A percentile compares a stretch with the other conserved stretches of the same genome.
These are phyloP conservation scores for Macrochelys suwanniensis DNA, from an alignment of 2,797 vertebrate species.

Conservation along the genomic window DNA sequence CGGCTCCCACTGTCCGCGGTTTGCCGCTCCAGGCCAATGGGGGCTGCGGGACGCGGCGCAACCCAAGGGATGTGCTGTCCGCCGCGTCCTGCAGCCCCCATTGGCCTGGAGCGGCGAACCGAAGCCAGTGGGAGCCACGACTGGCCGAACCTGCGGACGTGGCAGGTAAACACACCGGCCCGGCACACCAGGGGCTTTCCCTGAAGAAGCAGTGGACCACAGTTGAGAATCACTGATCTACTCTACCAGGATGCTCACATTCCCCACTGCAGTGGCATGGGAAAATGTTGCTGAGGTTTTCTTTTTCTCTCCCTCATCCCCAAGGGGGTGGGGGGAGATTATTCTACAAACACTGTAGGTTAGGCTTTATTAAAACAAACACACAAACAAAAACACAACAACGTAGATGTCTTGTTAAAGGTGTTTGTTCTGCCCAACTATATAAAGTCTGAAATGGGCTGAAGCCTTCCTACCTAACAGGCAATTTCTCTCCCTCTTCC, in stretches of 20 bases:
- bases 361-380: conserved; percentile 56
- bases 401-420: conserved; percentile 22
- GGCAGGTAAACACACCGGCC: too few species aligned
- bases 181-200: too few species aligned
- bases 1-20: too few species aligned
- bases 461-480: background rate
- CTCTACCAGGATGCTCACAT: conserved; percentile 25
- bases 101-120: too few species aligned
- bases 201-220: too few species aligned
- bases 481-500: background rate
- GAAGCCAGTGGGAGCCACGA: too few species aligned
- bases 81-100: too few species aligned
- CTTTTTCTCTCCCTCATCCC: background rate
- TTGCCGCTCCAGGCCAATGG: too few species aligned
- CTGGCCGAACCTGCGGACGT: too few species aligned
- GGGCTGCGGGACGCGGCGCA: too few species aligned
- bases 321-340: background rate
- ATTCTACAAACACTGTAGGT: conserved; percentile 71
- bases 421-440: conserved; percentile 29
- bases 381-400: background rate
- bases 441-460: conserved; percentile 12
- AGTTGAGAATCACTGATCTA: background rate
- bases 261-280: conserved; percentile 33
- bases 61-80: too few species aligned
- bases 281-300: conserved; percentile 71